Conservation (phyloP, 30 jellyfish, hydroid and myxozoan species). For the Cassiopea xamachana region DNA sequence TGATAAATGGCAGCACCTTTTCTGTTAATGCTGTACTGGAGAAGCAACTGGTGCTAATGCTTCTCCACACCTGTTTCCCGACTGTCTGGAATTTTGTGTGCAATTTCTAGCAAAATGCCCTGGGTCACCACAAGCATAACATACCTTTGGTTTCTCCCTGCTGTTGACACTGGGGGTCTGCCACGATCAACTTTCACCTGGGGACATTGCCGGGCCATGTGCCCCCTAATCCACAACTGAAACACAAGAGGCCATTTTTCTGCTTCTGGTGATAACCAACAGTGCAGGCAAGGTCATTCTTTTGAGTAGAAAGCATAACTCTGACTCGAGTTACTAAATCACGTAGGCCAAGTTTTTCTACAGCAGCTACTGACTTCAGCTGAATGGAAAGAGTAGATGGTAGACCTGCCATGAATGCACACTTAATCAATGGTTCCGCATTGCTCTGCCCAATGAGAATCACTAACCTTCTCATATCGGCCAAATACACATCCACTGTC, state of each 20-base stretch:
- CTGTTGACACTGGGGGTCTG: conserved; percentile 9
- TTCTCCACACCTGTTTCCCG: not conserved
- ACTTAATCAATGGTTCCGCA: not conserved
- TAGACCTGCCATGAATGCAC: not conserved
- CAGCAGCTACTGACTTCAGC: not conserved
- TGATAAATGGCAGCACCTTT: not conserved
- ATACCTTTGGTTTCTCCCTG: conserved; percentile 15
- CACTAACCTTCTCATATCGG: not conserved
- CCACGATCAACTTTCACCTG: not conserved
- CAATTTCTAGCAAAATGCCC: conserved; percentile 3
- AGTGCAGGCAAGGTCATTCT: not conserved
- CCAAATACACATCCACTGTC: conserved; percentile 37
- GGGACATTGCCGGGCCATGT: not conserved
- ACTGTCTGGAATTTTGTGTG: not conserved
- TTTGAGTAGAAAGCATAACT: not conserved
- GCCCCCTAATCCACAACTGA: not conserved
- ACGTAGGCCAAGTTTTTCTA: not conserved
- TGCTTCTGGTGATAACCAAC: not conserved
- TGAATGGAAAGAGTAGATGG: not conserved
- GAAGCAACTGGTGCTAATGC: not conserved
- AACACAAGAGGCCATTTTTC: not conserved
- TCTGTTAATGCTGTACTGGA: not conserved
- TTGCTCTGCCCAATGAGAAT: not conserved
- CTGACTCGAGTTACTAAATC: not conserved
- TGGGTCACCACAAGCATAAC: conserved; percentile 2